Base-by-base conservation (phyloP, 2,888 invertebrate species). In the Hirtodrosophila confusa region DNA sequence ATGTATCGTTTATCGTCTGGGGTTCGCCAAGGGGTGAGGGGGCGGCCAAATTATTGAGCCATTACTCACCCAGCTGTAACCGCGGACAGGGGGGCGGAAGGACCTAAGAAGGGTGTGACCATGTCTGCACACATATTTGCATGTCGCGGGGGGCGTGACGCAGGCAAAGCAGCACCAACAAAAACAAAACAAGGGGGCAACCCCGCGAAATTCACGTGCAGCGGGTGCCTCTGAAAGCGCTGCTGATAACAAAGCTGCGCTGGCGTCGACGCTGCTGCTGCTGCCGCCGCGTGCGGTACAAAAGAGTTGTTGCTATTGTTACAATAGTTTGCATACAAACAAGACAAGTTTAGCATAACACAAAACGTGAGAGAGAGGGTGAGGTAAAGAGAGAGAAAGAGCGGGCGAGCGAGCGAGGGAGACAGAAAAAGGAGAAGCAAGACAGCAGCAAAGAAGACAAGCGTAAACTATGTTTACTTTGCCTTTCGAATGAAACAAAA, bases 1-100 rank as follows among this genome's bases (percentile, higher is more conserved):
- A 74, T 44, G 33, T 76, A 74, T 44, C 74, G 69, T 55, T 74
- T 58, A 69, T 73, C 61, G 54, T 45, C 31, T 24, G 45, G 37
- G 69, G 54, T 49, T 62, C 57, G 50, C 57, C 54, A 43, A 10
- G 8, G 23, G 23, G 36, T 10, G 41, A 17, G 17, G n/a, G 27
- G 4, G 7, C 11, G 54, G 17, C 63, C 80, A 82, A 80, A 80
- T 80, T 80, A 80, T 85, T 85, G 80, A 82, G 74, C 76, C 80
- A 80, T 85, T 80, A 85, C 80, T 80, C 80, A 74, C 6, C 74
- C 68, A 64, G 66, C 53, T 67, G 73, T 55, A 70, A 41, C 57
- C 69, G 49, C 39, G 29, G 9, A 39, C 10, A 39, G 47, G 44
- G 3, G 44, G 39, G 44, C 41, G 23, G 11, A 37, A 33, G 27